Percentiles rank a stretch among this genome's conserved stretches.
These are phyloP conservation scores for Drosophila burlai DNA, from an alignment of 1,140 invertebrate species.

Conservation along the genomic window DNA sequence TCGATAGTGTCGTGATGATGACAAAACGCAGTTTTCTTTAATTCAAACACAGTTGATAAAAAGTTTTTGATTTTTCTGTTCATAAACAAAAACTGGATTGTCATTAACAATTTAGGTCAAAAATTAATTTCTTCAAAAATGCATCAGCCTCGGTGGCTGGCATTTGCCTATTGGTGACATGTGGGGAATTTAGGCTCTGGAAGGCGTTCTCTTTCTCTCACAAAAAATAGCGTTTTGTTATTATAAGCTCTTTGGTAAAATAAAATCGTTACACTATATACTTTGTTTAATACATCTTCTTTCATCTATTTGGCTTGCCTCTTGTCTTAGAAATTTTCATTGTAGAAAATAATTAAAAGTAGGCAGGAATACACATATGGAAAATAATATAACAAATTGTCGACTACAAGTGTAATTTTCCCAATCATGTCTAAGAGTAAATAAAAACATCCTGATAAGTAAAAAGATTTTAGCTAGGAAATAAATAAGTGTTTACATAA, in stretches of 20 bases:
- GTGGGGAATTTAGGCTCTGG: neutral
- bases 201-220: neutral
- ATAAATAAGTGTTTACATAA: conserved; percentile 67
- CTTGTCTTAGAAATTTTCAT: neutral
- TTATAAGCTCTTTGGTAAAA: neutral
- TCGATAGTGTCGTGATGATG: neutral
- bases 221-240: neutral
- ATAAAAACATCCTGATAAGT: conserved; percentile 36
- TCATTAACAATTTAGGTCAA: neutral
- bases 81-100: neutral
- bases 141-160: neutral
- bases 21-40: neutral
- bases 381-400: conserved; percentile 18
- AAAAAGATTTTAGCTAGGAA: conserved; percentile 54
- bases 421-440: conserved; percentile 28
- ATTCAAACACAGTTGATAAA: neutral
- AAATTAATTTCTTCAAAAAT: too few species aligned
- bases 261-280: neutral
- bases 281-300: neutral
- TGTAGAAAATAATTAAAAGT: neutral
- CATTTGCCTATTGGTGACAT: neutral
- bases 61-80: neutral
- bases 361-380: conserved; percentile 7
- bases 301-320: neutral
- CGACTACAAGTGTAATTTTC: conserved; percentile 5